Percentiles rank a stretch among this genome's conserved stretches.
These are phyloP conservation scores for Harpagus bidentatus DNA, from an alignment of 2,113 vertebrate species.

Conservation along the genomic window DNA sequence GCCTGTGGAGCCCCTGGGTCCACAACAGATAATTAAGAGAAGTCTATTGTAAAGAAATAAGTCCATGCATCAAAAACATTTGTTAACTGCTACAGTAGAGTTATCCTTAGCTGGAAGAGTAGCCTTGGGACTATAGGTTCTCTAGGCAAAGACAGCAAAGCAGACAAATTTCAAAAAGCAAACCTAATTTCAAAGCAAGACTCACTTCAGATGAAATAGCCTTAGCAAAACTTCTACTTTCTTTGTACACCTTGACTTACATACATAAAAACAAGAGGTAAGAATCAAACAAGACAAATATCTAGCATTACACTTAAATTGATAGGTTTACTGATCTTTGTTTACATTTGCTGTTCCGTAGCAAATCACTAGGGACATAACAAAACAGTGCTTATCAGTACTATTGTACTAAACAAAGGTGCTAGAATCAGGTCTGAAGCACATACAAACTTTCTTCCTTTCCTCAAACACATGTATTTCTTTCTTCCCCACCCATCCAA, in stretches of 20 bases:
- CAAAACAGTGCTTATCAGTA: background rate
- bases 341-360: slow-evolving; percentile 41
- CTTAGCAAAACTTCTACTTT: background rate
- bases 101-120: background rate
- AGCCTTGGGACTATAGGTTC: background rate
- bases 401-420: background rate
- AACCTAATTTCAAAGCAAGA: background rate
- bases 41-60: background rate
- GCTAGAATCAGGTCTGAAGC: background rate
- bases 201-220: slow-evolving; percentile 5
- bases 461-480: background rate
- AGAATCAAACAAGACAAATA: slow-evolving; percentile 19
- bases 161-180: background rate
- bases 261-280: background rate
- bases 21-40: background rate
- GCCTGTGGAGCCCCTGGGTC: background rate
- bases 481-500: background rate
- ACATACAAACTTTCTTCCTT: background rate
- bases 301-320: slow-evolving; percentile 8
- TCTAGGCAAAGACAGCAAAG: background rate
- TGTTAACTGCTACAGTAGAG: background rate
- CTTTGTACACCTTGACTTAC: background rate
- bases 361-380: background rate
- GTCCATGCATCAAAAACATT: background rate
- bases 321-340: slow-evolving; percentile 39